Conservation (phyloP, 2,113 vertebrate species). For the Syngnathus floridae region DNA sequence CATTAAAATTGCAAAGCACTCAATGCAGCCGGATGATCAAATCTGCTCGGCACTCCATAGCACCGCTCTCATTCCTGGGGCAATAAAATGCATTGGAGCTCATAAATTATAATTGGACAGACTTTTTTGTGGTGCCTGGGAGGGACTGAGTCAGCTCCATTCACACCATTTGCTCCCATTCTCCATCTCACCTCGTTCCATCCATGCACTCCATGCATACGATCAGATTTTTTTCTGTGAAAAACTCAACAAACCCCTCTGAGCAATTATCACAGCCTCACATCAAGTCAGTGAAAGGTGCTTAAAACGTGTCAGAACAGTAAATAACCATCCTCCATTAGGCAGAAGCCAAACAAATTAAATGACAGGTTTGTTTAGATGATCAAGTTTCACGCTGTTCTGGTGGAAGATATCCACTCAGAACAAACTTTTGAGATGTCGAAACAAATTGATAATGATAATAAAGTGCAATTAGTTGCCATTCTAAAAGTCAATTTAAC, state of each 20-base stretch:
- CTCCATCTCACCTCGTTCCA: constrained; percentile 1
- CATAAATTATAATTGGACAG: constrained; percentile 29
- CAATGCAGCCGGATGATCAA: constrained; percentile 35
- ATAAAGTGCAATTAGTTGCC: neutral
- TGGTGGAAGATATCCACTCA: constrained; percentile 1
- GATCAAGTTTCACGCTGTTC: constrained; percentile 10
- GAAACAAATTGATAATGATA: neutral
- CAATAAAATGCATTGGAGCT: constrained; percentile 9
- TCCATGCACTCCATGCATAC: neutral
- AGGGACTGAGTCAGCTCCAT: constrained; percentile 2
- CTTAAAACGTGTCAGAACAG: neutral
- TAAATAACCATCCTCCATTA: neutral
- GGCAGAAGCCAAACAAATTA: neutral
- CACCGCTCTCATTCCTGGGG: constrained; percentile 20
- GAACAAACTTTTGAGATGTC: neutral
- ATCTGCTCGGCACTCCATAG: constrained; percentile 20
- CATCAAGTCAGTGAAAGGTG: neutral
- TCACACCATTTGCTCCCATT: neutral
- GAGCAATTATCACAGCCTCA: neutral
- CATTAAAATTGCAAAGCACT: constrained; percentile 56
- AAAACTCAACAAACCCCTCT: constrained; percentile 3
- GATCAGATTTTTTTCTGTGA: neutral
- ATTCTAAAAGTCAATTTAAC: neutral
- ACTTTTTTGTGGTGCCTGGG: neutral
- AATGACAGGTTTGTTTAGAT: neutral